phyloP scores from a whole-genome alignment of 2,888 invertebrate genomes.

The Nudaria mundana region DNA sequence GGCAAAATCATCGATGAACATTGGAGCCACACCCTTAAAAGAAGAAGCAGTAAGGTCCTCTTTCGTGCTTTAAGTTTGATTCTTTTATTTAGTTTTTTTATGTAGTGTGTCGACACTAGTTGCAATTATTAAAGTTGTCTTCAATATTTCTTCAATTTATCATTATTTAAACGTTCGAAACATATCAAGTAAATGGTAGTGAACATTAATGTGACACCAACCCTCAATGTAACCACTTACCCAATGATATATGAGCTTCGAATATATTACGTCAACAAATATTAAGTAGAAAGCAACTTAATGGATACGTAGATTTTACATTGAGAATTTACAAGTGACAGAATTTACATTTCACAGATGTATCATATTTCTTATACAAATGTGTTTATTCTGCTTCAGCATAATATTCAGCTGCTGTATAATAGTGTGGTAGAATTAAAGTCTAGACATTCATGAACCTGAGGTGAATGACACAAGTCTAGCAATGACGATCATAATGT shows the following conservation, averaged over 20 bases:
- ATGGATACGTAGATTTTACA: conserved; percentile 10
- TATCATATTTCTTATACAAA: neutral
- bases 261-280: conserved; percentile 12
- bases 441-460: neutral
- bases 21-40: too few relatives aligned
- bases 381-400: neutral
- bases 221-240: conserved; percentile 22
- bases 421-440: neutral
- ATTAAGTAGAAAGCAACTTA: conserved; percentile 5
- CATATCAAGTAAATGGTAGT: conserved; percentile 16
- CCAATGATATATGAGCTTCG: conserved; percentile 23
- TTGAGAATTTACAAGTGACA: conserved; percentile 3
- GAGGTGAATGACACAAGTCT: neutral
- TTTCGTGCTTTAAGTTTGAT: too few relatives aligned
- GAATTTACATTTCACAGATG: neutral
- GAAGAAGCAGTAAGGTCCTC: too few relatives aligned
- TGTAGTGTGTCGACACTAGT: too few relatives aligned
- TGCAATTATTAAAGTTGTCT: too few relatives aligned
- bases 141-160: too few relatives aligned
- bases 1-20: too few relatives aligned
- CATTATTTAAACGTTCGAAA: too few relatives aligned
- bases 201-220: conserved; percentile 19
- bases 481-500: too few relatives aligned
- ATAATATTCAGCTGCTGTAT: neutral
- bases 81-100: too few relatives aligned